These are phyloP conservation scores for Artemia sinica DNA, from an alignment of 2,888 invertebrate species.

Conservation along the genomic window DNA sequence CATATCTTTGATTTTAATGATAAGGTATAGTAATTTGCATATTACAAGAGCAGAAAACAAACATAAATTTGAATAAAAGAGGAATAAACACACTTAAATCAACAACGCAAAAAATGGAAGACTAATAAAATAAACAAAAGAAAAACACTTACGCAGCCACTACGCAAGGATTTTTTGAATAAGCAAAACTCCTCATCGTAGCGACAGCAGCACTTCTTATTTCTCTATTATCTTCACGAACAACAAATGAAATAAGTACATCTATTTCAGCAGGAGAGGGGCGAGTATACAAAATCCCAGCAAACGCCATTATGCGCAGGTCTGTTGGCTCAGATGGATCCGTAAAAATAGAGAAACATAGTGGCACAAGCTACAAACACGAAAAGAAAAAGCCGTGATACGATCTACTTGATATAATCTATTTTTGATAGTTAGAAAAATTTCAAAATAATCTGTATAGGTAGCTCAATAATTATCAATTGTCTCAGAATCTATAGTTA, in stretches of 20 bases:
- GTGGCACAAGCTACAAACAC: not conserved
- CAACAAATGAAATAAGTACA: not conserved
- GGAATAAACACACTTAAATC: too few relatives aligned
- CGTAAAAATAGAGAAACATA: constrained; percentile 4
- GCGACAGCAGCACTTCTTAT: not conserved
- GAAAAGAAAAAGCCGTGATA: not conserved
- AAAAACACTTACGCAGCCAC: not conserved
- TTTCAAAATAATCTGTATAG: too few relatives aligned
- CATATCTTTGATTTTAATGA: too few relatives aligned
- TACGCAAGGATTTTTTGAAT: not conserved
- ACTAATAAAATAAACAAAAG: not conserved
- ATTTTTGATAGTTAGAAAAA: too few relatives aligned
- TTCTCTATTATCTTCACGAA: not conserved
- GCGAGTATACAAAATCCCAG: not conserved
- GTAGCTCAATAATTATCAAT: too few relatives aligned
- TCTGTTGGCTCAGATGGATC: not conserved
- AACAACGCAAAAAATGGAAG: too few relatives aligned
- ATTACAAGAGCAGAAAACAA: too few relatives aligned
- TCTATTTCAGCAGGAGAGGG: constrained; percentile 4
- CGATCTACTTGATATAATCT: too few relatives aligned
- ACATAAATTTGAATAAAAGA: too few relatives aligned
- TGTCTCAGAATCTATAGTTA: too few relatives aligned
- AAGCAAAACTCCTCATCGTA: not conserved
- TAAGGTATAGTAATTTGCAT: too few relatives aligned
- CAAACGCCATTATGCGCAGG: not conserved